These are phyloP conservation scores for Orestias chungarensis DNA, from an alignment of 2,797 vertebrate genomes.

Conservation along the genomic window DNA sequence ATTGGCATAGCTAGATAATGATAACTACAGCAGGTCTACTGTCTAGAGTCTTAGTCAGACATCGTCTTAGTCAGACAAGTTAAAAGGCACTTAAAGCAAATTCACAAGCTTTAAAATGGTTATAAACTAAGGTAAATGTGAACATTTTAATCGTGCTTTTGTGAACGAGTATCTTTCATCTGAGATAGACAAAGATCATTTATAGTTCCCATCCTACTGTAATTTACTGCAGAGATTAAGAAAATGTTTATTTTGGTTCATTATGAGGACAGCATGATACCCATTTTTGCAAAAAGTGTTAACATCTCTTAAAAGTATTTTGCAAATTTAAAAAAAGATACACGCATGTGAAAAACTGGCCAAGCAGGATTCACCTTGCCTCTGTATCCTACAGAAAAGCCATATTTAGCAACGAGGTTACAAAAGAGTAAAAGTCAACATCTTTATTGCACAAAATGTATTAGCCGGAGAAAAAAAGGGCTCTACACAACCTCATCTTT, in stretches of 20 bases:
- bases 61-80: not conserved
- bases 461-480: not conserved
- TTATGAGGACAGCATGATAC: not conserved
- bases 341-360: not conserved
- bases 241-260: not conserved
- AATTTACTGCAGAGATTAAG: not conserved
- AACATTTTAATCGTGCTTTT: not conserved
- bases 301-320: not conserved
- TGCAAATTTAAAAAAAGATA: no score
- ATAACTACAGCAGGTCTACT: not conserved
- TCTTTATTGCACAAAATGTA: not conserved
- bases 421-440: not conserved
- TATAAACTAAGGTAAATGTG: not conserved
- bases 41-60: not conserved
- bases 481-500: not conserved
- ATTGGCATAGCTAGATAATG: not conserved
- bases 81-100: not conserved
- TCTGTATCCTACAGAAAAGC: not conserved
- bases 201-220: not conserved
- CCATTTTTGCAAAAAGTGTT: not conserved
- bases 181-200: not conserved
- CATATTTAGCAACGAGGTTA: not conserved
- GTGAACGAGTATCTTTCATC: not conserved
- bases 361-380: not conserved
- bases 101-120: not conserved